Conservation (phyloP, 2,113 vertebrate genomes). For the Heterotis niloticus region DNA sequence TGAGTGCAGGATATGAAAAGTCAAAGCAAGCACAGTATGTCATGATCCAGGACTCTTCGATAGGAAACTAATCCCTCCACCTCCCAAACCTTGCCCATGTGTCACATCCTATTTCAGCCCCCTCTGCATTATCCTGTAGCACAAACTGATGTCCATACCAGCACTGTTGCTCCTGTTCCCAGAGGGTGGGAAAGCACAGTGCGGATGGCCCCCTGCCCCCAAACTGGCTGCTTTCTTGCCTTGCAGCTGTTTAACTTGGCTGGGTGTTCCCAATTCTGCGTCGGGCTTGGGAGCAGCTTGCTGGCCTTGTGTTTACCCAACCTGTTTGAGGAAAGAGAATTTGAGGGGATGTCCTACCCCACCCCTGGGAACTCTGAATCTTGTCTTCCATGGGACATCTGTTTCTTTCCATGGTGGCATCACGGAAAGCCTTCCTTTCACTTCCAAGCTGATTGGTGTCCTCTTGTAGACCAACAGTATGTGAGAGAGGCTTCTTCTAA, state of each 20-base stretch:
- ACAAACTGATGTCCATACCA: conserved; percentile 59
- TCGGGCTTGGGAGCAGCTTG: conserved; percentile 62
- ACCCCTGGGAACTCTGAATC: neutral
- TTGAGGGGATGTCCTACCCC: neutral
- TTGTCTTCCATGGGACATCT: neutral
- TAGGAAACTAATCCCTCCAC: conserved; percentile 62
- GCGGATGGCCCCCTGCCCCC: conserved; percentile 45
- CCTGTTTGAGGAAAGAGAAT: conserved; percentile 50
- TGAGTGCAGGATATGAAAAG: conserved; percentile 42
- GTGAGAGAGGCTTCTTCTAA: neutral
- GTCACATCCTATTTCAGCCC: conserved; percentile 72
- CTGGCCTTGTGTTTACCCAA: conserved; percentile 59
- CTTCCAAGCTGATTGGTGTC: neutral
- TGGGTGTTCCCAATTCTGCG: conserved; percentile 42
- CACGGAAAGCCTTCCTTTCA: neutral
- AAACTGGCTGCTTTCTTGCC: conserved; percentile 58
- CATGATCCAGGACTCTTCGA: conserved; percentile 59
- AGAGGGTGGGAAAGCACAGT: conserved; percentile 55
- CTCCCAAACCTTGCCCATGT: conserved; percentile 61
- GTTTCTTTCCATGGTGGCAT: neutral
- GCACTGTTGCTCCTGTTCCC: conserved; percentile 59
- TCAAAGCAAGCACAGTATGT: conserved; percentile 50
- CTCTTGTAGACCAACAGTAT: neutral
- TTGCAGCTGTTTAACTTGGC: conserved; percentile 72
- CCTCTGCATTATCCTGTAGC: conserved; percentile 62